Evolutionary conservation across 2,113 vertebrate genomes (phyloP), one percentile per base, ranked within the genome.

Genomic region (Pteruthius melanotis): DNA sequence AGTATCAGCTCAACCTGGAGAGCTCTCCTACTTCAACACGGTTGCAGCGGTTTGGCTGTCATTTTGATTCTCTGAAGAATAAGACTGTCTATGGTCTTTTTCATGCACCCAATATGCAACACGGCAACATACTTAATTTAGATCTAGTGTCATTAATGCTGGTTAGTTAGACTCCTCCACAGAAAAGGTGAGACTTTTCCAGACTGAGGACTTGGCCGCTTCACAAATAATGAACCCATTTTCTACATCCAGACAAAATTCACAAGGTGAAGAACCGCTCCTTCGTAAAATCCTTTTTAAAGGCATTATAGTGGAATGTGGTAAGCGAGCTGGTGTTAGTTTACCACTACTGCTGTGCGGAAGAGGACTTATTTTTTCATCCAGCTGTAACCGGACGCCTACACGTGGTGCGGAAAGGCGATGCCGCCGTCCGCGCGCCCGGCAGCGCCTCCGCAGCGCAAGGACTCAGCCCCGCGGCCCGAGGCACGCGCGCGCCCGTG

Each of bases 371-470:
- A 11, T 11, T 28, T 40, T 65, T 26, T 6, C 42, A 11, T 16
- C 7, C 53, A 10, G 63, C 21, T 6, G 31, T 22, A 9, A 6
- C 31, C 1, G 44, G 35, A 31, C 20, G 31, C 24, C 24, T 6
- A 20, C 8, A 0, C 5, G 45, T 1, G 44, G 7, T 3, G 45
- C 3, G 60, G 20, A 13, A 20, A n/a, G 60, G 71, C 31, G 52
- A 0, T 4, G 19, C 59, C 50, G 40, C 7, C 3, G 27, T 6
- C 20, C 6, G 31, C 15, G 19, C 23, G 1, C 7, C 21, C n/a
- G 28, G 64, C 35, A 7, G 7, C 2, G 44, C 40, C 61, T 11
- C 19, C 15, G 20, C 30, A 12, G 63, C 20, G 2, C 39, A 10
- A 15, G 18, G 28, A 13, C 39, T 64, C 61, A 2, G 60, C 35